Evolutionary conservation across 2,113 vertebrate species (phyloP).

Genomic region (Camarhynchus parvulus): DNA sequence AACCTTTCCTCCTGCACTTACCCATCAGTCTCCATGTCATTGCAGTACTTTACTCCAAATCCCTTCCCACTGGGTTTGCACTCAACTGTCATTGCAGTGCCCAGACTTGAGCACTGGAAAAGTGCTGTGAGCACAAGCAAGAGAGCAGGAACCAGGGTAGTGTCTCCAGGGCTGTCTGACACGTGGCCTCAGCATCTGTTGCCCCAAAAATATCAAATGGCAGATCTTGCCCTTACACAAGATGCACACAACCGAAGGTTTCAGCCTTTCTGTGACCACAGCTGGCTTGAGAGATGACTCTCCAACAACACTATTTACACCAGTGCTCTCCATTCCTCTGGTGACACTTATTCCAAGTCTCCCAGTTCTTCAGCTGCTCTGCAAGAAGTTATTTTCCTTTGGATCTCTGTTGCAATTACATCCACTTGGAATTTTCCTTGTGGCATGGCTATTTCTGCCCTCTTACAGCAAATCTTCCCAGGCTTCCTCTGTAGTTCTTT

Average conservation of each 20-base stretch:
- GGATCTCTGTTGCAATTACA: background rate
- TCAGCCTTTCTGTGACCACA: background rate
- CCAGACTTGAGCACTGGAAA: background rate
- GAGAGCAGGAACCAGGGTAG: background rate
- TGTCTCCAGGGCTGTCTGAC: conserved; percentile 2
- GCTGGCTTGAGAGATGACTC: background rate
- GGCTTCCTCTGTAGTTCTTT: background rate
- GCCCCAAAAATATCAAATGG: conserved; percentile 8
- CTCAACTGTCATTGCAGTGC: background rate
- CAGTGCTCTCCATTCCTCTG: background rate
- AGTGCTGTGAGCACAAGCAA: background rate
- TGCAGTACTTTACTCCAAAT: background rate
- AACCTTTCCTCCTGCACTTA: background rate
- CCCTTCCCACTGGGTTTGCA: conserved; percentile 15
- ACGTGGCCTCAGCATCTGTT: conserved; percentile 16
- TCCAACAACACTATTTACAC: background rate
- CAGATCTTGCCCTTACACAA: background rate
- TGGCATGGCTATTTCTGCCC: background rate
- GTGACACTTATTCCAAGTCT: background rate
- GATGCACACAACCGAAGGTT: background rate
- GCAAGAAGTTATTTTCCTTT: background rate
- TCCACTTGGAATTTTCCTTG: background rate
- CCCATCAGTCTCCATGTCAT: background rate
- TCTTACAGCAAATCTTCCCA: background rate
- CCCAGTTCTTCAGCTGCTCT: background rate